Base-by-base conservation (phyloP, 1,140 invertebrate species). In the Thrips palmi region DNA sequence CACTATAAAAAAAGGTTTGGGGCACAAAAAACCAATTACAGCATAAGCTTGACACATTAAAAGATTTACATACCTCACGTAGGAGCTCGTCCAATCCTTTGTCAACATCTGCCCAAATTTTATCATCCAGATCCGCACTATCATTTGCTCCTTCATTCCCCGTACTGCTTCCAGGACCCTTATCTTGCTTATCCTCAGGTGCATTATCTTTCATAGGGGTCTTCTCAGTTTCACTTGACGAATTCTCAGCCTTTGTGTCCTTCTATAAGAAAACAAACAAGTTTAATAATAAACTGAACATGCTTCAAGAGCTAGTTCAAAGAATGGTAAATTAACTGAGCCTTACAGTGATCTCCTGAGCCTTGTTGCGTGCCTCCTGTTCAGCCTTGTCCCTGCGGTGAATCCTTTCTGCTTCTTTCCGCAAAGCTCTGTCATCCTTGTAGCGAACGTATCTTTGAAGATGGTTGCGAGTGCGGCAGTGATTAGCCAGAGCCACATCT, bases 401-500 rank as follows among this genome's bases (percentile, higher is more conserved):
- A 2, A 41, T 18, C 11, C 34, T 21, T 27, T 40, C 36, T 10
- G 39, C 40, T 15, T 35, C 34, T 37, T 33, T 29, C n/a, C 42
- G 19, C 24, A 44, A 21, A 4, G 31, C 23, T 14, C 30, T 22
- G 19, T 39, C 33, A 31, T 39, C 37, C 2, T 35, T 12, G 19
- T 11, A 19, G 11, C 28, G 37, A 1, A 45, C 41, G 37, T 44
- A 50, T 8, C 45, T 12, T 24, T 47, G 37, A n/a, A 51, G 35
- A 46, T 51, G 49, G 4, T 29, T 40, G 10, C 45, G 40, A n/a
- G 38, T 39, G 21, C 48, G 38, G 23, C 49, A 51, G 43, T 51
- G 49, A 11, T 33, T 11, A 10, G 42, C 40, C 4, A 51, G 29
- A 2, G 38, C 36, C 12, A 45, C 40, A 44, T 77, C 67, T 39